Evolutionary conservation across 2,113 vertebrate genomes (phyloP).

Genomic region (Macroglossus sobrinus): DNA sequence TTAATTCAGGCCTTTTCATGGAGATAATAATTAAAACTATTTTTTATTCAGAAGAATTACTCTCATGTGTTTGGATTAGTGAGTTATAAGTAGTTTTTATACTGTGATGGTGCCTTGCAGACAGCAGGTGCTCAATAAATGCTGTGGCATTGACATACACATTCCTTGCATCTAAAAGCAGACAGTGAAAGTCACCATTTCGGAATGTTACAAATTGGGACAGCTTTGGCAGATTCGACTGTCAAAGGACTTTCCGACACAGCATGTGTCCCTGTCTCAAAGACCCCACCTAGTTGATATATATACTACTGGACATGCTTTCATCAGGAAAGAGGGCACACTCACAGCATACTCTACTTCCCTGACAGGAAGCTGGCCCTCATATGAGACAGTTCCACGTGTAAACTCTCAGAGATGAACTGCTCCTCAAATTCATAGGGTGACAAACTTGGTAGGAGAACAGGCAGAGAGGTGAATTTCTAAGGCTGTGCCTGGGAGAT

Average conservation of each 20-base stretch:
- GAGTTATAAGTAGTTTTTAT: background rate
- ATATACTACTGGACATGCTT: background rate
- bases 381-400: background rate
- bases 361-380: background rate
- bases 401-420: background rate
- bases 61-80: background rate
- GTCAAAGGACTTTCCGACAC: background rate
- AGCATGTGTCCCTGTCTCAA: background rate
- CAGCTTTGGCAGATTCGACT: background rate
- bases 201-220: background rate
- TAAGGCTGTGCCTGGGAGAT: background rate
- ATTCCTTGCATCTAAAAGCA: background rate
- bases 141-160: background rate
- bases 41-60: slow-evolving; percentile 18
- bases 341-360: background rate
- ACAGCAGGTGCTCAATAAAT: background rate
- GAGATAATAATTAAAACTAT: slow-evolving; percentile 44
- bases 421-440: background rate
- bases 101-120: background rate
- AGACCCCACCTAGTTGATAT: background rate
- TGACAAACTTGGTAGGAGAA: background rate
- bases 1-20: slow-evolving; percentile 30
- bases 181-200: background rate
- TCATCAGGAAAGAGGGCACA: background rate
- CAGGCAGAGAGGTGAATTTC: background rate